phyloP scores from a whole-genome alignment of 1,140 invertebrate genomes.

The Drosophila azteca region DNA sequence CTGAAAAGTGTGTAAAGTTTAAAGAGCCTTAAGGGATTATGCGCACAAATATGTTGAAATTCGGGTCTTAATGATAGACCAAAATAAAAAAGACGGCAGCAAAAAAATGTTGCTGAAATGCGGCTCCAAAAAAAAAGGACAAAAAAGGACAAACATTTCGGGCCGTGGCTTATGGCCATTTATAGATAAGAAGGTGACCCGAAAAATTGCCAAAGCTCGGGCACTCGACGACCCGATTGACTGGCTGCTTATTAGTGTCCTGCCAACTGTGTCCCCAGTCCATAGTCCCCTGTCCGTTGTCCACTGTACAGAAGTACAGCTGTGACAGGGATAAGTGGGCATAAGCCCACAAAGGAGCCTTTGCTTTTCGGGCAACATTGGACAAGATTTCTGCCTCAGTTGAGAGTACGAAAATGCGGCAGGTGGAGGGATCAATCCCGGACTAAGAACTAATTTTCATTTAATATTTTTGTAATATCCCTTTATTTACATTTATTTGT shows the following conservation, averaged over 20 bases:
- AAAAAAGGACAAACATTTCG: slow-evolving; percentile 58
- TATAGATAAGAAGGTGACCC: slow-evolving; percentile 74
- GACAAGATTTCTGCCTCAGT: slow-evolving; percentile 6
- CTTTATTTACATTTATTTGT: slow-evolving; percentile 79
- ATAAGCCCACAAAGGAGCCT: slow-evolving; percentile 53
- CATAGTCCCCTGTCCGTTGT: neutral
- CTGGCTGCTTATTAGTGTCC: slow-evolving; percentile 72
- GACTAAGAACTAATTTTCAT: slow-evolving; percentile 58
- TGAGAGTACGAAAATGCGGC: neutral
- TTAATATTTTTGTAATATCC: slow-evolving; percentile 74
- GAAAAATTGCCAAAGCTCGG: slow-evolving; percentile 34
- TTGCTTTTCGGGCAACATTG: slow-evolving; percentile 17
- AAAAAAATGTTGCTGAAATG: slow-evolving; percentile 29
- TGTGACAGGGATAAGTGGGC: slow-evolving; percentile 72
- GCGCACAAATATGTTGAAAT: slow-evolving; percentile 81
- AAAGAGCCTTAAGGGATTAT: slow-evolving; percentile 83
- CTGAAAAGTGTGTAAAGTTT: slow-evolving; percentile 81
- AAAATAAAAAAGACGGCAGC: slow-evolving; percentile 21
- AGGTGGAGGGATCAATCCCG: slow-evolving; percentile 2
- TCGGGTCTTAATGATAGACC: slow-evolving; percentile 62
- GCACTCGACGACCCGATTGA: slow-evolving; percentile 50
- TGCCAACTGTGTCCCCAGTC: slow-evolving; percentile 37
- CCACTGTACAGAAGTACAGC: slow-evolving; percentile 19
- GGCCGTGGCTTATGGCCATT: slow-evolving; percentile 74
- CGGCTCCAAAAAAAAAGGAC: slow-evolving; percentile 10